A percentile compares a stretch with the other conserved stretches of the same genome.
These are phyloP conservation scores for Microcebus tavaratra DNA, from an alignment of 2,113 vertebrate genomes.

Conservation along the genomic window DNA sequence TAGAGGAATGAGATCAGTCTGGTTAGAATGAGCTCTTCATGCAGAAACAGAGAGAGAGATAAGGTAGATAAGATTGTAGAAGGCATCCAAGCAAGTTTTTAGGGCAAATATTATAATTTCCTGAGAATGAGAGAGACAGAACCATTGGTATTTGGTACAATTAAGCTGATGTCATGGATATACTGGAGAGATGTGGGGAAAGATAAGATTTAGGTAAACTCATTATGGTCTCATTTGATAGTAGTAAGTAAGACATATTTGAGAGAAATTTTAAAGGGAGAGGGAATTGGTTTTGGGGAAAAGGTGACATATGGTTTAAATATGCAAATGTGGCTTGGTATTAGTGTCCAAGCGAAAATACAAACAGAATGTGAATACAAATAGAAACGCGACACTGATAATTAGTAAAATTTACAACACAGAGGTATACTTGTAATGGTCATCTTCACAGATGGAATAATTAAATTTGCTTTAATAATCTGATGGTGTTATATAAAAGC, in stretches of 20 bases:
- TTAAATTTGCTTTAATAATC: not conserved
- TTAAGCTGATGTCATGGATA: not conserved
- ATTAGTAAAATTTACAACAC: not conserved
- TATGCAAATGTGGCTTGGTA: not conserved
- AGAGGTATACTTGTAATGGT: not conserved
- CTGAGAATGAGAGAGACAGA: not conserved
- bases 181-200: not conserved
- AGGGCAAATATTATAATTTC: not conserved
- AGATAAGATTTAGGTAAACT: not conserved
- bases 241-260: not conserved
- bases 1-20: not conserved
- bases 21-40: slow-evolving; percentile 2
- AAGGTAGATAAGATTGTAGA: slow-evolving; percentile 26
- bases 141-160: not conserved
- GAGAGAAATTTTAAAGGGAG: not conserved
- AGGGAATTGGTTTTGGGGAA: not conserved
- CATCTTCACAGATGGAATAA: not conserved
- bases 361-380: not conserved
- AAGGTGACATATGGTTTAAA: not conserved
- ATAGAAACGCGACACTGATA: not conserved
- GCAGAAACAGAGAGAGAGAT: slow-evolving; percentile 13
- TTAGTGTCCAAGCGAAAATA: not conserved
- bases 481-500: not conserved
- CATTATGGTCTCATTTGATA: not conserved
- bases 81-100: not conserved